Conservation (phyloP, 2,113 vertebrate species). For the Procavia capensis region DNA sequence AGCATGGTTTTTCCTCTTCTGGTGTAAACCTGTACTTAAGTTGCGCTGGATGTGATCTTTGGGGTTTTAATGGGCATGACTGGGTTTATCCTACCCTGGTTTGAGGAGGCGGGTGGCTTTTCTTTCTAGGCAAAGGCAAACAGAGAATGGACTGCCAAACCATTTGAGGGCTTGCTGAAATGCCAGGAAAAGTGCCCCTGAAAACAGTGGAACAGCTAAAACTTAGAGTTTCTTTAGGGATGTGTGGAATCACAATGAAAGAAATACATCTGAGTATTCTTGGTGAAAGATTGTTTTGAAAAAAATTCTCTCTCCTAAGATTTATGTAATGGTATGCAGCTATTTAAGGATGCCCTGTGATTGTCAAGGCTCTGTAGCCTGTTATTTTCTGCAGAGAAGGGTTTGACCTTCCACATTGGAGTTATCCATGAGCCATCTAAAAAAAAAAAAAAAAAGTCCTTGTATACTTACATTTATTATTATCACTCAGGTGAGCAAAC, state of each 20-base stretch:
- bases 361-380: background rate
- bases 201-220: constrained; percentile 46
- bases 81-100: constrained; percentile 67
- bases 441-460: background rate
- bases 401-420: background rate
- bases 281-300: constrained; percentile 41
- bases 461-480: background rate
- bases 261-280: constrained; percentile 42
- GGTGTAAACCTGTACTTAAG: constrained; percentile 72
- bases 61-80: constrained; percentile 72
- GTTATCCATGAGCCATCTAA: background rate
- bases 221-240: constrained; percentile 49
- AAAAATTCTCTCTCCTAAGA: background rate
- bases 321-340: background rate
- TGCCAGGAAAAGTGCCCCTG: constrained; percentile 70
- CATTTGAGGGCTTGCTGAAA: constrained; percentile 53
- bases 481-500: background rate
- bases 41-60: constrained; percentile 68
- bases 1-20: constrained; percentile 53
- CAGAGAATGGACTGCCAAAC: constrained; percentile 68
- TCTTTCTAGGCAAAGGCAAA: constrained; percentile 81
- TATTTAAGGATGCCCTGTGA: background rate
- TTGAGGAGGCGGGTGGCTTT: constrained; percentile 75
- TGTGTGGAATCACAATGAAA: constrained; percentile 33
- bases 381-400: background rate